These are phyloP conservation scores for Rhogogaster chlorosoma DNA, from an alignment of 2,888 invertebrate genomes.

Conservation along the genomic window DNA sequence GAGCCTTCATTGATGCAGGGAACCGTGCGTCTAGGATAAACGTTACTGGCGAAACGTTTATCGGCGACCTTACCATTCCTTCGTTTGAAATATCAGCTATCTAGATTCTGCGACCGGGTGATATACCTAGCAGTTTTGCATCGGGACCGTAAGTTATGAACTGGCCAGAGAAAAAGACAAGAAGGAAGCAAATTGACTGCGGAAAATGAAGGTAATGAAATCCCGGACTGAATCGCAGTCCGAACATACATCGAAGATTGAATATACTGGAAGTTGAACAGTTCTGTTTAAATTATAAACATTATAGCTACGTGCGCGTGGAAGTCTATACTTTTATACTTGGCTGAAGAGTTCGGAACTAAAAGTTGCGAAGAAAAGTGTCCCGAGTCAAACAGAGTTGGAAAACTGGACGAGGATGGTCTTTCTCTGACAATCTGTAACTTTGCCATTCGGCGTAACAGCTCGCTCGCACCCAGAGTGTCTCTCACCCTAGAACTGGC, in stretches of 20 bases:
- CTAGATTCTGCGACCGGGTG: conserved; percentile 6
- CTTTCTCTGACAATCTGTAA: conserved; percentile 68
- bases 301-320: neutral
- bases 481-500: conserved; percentile 37
- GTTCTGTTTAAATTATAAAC: conserved; percentile 7
- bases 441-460: conserved; percentile 69
- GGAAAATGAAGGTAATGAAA: neutral
- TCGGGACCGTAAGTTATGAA: neutral
- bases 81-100: neutral
- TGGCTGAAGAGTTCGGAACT: conserved; percentile 30
- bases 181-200: neutral
- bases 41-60: neutral
- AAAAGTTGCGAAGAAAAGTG: conserved; percentile 39
- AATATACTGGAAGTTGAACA: neutral
- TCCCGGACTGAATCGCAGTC: neutral
- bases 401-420: conserved; percentile 34
- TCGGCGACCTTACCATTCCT: neutral
- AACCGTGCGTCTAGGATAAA: conserved; percentile 20
- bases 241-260: neutral
- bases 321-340: neutral
- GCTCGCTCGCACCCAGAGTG: conserved; percentile 60
- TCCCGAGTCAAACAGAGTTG: conserved; percentile 32
- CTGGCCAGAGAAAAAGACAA: neutral
- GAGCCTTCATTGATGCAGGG: conserved; percentile 17
- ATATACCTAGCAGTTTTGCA: neutral